Evolutionary conservation across 2,888 invertebrate genomes (phyloP), one percentile per base, ranked within the genome.

Genomic region (Caenorhabditis japonica): DNA sequence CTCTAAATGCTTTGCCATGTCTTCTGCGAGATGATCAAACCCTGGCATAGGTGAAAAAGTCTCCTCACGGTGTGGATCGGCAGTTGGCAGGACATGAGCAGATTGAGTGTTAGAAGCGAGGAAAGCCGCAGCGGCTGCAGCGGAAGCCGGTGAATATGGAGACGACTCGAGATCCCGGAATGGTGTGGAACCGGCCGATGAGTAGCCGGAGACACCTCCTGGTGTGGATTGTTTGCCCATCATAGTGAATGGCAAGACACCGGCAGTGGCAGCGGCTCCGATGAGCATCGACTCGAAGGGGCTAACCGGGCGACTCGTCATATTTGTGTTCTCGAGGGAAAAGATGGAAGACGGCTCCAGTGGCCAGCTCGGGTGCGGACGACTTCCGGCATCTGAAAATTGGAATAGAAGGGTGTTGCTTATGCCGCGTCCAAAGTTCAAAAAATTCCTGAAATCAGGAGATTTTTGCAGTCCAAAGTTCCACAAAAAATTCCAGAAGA

Each of bases 291-390:
- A 62, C 38, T 70, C 70, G 43, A 75, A 62, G 33, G 69, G 70
- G 33, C 69, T 70, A 23, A 56, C 53, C 19, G 69, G 74, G 10
- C 75, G 62, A 23, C 49, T 51, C 36, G 43, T 17, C 49, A 66
- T 41, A 12, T 15, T 62, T 13, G 33, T n/a, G 19, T 56, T 56
- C 25, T 66, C 66, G 51, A 56, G 30, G 8, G 62, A 34, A 56
- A 80, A 82, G 75, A 79, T 79, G 8, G 69, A 58, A 5, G 76
- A 52, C n/a, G 81, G 77, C 53, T 83, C 83, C 52, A 81, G 19
- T 19, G 83, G 80, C 81, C 81, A 83, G 41, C 76, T 75, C 19
- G 81, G 75, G 38, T 76, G 81, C 4, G 81, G 81, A n/a, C 75
- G 73, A 17, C 38, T 58, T 4, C 39, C 51, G 3, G 60, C 25